phyloP scores from a whole-genome alignment of 92 coral and sea anemone species.

The Metridium senile region DNA sequence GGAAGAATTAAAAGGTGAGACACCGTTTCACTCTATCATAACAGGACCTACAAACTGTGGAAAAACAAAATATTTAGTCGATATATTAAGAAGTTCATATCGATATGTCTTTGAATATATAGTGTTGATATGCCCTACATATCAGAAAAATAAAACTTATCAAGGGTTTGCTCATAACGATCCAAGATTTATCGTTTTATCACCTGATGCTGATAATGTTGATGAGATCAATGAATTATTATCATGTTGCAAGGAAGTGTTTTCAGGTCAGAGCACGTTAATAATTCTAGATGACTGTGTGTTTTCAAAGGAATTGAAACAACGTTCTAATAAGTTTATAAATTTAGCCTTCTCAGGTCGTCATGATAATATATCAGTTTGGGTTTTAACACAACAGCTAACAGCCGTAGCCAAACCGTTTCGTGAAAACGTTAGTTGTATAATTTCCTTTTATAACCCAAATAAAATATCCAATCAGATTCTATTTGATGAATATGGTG shows the following conservation, averaged over 20 bases:
- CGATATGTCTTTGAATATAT: not conserved
- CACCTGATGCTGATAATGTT: not conserved
- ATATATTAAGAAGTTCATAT: not conserved
- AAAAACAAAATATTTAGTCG: not conserved
- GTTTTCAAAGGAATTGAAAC: constrained; percentile 15
- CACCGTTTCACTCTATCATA: no score
- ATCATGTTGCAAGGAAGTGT: not conserved
- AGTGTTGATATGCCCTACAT: not conserved
- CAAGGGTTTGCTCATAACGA: not conserved
- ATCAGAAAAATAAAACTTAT: not conserved
- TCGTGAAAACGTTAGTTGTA: constrained; percentile 35
- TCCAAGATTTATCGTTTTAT: not conserved
- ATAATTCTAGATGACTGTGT: constrained; percentile 24
- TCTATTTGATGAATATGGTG: not conserved
- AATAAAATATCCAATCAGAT: not conserved
- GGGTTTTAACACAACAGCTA: constrained; percentile 42
- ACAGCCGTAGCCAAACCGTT: constrained; percentile 25
- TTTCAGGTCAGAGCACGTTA: not conserved
- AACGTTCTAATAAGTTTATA: constrained; percentile 27
- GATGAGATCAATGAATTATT: not conserved
- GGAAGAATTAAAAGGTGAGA: no score
- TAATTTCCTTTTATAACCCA: constrained; percentile 35
- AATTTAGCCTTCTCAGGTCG: constrained; percentile 26
- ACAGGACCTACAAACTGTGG: no score
- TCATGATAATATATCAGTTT: constrained; percentile 1